Percentiles rank a stretch among this genome's conserved stretches.
Conservation (phyloP, 2,113 vertebrate genomes). For the Cyanoderma ruficeps region DNA sequence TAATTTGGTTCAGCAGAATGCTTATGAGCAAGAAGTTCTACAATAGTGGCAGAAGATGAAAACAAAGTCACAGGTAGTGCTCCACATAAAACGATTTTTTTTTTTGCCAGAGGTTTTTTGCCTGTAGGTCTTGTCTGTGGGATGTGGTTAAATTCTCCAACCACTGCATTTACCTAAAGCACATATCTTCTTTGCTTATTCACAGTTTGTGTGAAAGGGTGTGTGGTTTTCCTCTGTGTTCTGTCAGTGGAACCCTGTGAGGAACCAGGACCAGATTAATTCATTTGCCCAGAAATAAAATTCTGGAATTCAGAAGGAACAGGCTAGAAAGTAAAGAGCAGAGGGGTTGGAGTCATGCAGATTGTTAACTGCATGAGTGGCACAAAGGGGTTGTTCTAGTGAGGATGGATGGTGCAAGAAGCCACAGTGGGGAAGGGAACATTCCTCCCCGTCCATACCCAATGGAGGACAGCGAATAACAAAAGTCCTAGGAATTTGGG, state of each 20-base stretch:
- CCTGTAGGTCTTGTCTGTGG: neutral
- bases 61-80: neutral
- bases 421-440: neutral
- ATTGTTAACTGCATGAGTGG: neutral
- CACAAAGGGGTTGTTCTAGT: neutral
- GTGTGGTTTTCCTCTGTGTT: neutral
- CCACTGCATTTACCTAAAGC: neutral
- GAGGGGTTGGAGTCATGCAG: neutral
- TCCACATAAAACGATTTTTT: neutral
- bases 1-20: neutral
- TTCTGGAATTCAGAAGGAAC: neutral
- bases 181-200: neutral
- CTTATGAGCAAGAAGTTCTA: neutral
- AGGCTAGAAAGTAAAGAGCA: neutral
- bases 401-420: neutral
- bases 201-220: neutral
- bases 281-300: neutral
- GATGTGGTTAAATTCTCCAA: neutral
- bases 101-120: neutral
- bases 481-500: constrained; percentile 27
- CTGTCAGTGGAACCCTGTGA: neutral
- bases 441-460: neutral
- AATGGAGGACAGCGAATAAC: neutral
- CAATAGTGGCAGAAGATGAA: neutral
- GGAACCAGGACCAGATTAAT: neutral